A percentile compares a stretch with the other conserved stretches of the same genome.
phyloP scores from a whole-genome alignment of 1,140 invertebrate species.

The Sycophila sp. region DNA sequence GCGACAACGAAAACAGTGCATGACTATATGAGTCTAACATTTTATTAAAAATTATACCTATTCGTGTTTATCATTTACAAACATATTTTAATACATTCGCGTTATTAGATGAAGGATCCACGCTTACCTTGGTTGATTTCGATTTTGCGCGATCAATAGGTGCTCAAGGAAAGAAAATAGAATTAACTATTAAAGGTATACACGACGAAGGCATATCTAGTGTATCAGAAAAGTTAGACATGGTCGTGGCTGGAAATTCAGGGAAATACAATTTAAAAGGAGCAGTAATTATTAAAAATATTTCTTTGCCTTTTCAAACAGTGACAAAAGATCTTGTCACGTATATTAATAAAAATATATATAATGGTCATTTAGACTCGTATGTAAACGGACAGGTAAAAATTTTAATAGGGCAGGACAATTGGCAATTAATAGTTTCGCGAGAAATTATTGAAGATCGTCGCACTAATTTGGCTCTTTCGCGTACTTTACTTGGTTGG shows the following conservation, averaged over 20 bases:
- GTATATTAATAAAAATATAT: neutral
- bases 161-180: neutral
- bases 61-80: slow-evolving; percentile 5
- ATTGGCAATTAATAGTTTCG: neutral
- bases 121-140: neutral
- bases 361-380: neutral
- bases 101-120: neutral
- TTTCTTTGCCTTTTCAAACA: neutral
- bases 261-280: too few relatives aligned
- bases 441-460: neutral
- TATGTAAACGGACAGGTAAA: neutral
- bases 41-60: slow-evolving; percentile 36
- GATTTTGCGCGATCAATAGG: neutral
- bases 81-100: neutral
- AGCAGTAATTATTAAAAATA: neutral
- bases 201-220: neutral
- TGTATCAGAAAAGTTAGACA: neutral
- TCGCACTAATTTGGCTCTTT: neutral
- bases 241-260: neutral
- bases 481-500: neutral
- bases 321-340: neutral
- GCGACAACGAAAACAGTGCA: too few relatives aligned
- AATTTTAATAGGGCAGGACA: neutral
- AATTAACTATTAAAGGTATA: neutral
- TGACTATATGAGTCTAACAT: too few relatives aligned